These are phyloP conservation scores for Drosophila sp. DNA, from an alignment of 1,140 invertebrate species.

Conservation along the genomic window DNA sequence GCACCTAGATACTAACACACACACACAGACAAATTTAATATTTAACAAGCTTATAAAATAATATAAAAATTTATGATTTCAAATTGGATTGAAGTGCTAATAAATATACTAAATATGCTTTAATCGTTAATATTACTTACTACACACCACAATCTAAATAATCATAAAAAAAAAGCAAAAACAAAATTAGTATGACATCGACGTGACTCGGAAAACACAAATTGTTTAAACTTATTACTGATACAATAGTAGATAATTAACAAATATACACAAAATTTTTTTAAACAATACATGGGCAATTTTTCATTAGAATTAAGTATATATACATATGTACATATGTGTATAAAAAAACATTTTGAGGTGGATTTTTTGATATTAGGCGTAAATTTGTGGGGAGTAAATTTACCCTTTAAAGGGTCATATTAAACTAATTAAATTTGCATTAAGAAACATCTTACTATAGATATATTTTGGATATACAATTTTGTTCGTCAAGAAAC, in stretches of 20 bases:
- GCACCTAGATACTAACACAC: constrained; percentile 21
- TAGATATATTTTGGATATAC: too few species aligned
- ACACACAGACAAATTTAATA: neutral
- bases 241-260: constrained; percentile 19
- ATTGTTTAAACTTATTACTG: constrained; percentile 19
- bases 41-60: constrained; percentile 28
- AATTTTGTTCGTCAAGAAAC: too few species aligned
- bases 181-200: constrained; percentile 11
- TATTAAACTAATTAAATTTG: neutral
- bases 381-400: neutral
- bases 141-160: constrained; percentile 17
- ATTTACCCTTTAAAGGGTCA: neutral
- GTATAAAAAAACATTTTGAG: neutral
- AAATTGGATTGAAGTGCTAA: constrained; percentile 23
- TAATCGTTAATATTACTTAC: constrained; percentile 18
- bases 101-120: constrained; percentile 26
- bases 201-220: neutral
- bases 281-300: neutral
- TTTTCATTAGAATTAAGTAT: neutral
- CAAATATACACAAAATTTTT: constrained; percentile 13
- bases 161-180: constrained; percentile 16
- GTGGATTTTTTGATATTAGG: neutral
- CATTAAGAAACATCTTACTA: too few species aligned
- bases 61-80: constrained; percentile 33
- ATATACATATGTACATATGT: neutral